Evolutionary conservation across 2,797 vertebrate genomes (phyloP).

Genomic region (Masticophis lateralis): DNA sequence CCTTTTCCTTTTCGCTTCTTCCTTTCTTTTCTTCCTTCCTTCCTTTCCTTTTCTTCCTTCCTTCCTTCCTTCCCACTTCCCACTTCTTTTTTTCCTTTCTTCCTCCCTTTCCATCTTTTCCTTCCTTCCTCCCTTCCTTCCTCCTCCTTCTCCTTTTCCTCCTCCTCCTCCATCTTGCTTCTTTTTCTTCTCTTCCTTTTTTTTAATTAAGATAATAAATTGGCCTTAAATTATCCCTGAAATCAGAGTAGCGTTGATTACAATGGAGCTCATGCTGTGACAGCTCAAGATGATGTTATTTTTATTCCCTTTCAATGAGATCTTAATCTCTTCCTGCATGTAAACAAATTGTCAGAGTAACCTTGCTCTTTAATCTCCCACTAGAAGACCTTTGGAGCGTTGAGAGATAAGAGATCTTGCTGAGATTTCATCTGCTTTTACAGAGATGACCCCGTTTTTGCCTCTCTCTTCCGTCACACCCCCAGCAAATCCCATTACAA

Average conservation of each 20-base stretch:
- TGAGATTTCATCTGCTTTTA: slow-evolving; percentile 80
- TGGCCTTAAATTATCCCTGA: slow-evolving; percentile 99
- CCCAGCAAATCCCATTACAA: not conserved
- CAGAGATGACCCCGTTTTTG: slow-evolving; percentile 65
- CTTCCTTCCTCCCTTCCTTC: too few species aligned
- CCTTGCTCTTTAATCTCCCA: slow-evolving; percentile 83
- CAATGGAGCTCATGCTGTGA: slow-evolving; percentile 94
- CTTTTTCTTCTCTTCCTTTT: slow-evolving; percentile 35
- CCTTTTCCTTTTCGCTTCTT: too few species aligned
- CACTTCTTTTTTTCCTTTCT: slow-evolving; percentile 54
- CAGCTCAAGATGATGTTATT: slow-evolving; percentile 83
- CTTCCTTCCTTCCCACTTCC: too few species aligned
- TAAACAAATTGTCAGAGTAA: slow-evolving; percentile 84
- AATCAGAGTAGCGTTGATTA: slow-evolving; percentile 99
- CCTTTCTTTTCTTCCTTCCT: accelerated
- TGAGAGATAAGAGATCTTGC: slow-evolving; percentile 82
- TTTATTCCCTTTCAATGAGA: slow-evolving; percentile 86
- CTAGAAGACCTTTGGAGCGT: slow-evolving; percentile 79
- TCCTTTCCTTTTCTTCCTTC: too few species aligned
- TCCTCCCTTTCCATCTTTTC: slow-evolving; percentile 55
- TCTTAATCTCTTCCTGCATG: slow-evolving; percentile 86
- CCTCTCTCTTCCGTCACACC: slow-evolving; percentile 38
- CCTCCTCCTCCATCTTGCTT: not conserved
- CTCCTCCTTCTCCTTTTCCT: too few species aligned
- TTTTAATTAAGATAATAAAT: slow-evolving; percentile 99